Evolutionary conservation across 2,797 vertebrate genomes (phyloP).

Genomic region (Mycteria americana): DNA sequence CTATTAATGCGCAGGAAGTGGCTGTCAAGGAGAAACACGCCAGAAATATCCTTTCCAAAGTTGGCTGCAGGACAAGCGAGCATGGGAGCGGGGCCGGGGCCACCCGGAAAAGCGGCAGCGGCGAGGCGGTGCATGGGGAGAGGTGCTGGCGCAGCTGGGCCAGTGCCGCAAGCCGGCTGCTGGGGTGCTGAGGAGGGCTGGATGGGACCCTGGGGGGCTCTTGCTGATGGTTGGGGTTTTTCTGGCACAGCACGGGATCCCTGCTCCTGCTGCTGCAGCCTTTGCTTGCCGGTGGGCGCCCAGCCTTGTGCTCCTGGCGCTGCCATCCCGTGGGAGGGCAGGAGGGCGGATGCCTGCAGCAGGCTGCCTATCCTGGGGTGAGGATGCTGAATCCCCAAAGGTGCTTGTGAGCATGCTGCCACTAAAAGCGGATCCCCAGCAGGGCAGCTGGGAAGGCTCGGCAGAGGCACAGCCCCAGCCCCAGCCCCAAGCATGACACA

Average conservation of each 20-base stretch:
- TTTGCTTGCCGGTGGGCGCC: background rate
- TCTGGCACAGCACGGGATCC: rapidly evolving
- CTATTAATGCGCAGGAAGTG: constrained; percentile 98
- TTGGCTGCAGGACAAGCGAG: background rate
- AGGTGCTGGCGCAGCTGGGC: background rate
- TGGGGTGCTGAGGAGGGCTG: background rate
- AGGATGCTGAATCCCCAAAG: background rate
- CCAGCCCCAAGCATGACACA: rapidly evolving
- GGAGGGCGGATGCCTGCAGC: background rate
- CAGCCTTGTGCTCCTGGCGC: background rate
- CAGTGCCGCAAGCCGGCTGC: background rate
- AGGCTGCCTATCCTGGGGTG: background rate
- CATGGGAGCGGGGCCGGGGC: background rate
- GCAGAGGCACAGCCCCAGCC: rapidly evolving
- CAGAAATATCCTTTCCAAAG: constrained; percentile 93
- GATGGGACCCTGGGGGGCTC: background rate
- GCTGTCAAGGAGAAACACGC: constrained; percentile 99
- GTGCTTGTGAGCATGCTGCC: background rate
- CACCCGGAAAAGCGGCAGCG: background rate
- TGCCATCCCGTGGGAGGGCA: background rate
- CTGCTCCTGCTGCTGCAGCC: background rate
- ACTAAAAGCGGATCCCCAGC: background rate
- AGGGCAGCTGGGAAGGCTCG: background rate
- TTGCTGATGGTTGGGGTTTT: background rate
- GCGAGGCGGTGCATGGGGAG: background rate